phyloP scores from a whole-genome alignment of 1,140 invertebrate species.

The Helicoverpa armigera region DNA sequence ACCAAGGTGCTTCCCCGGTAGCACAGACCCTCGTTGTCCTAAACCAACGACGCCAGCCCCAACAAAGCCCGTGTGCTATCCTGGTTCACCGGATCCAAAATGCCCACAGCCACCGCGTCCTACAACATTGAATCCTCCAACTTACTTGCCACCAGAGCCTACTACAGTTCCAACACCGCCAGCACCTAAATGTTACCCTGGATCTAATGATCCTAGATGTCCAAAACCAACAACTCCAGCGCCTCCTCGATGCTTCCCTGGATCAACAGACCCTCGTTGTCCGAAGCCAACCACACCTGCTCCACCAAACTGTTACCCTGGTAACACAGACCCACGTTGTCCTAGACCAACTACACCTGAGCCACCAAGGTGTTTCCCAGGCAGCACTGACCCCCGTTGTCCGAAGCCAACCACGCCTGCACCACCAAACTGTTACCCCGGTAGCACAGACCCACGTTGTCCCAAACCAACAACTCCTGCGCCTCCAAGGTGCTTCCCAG shows the following conservation, averaged over 20 bases:
- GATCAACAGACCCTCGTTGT: conserved; percentile 68
- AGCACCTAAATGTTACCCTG: conserved; percentile 72
- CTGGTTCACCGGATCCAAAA: conserved; percentile 75
- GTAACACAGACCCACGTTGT: conserved; percentile 80
- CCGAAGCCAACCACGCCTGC: conserved; percentile 63
- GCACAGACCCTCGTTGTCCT: conserved; percentile 61
- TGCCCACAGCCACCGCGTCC: conserved; percentile 63
- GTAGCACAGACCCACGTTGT: conserved; percentile 75
- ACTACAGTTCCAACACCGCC: conserved; percentile 51
- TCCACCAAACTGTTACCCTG: conserved; percentile 63
- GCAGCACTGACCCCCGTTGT: conserved; percentile 79
- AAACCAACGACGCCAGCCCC: conserved; percentile 55
- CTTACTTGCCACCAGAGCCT: conserved; percentile 61
- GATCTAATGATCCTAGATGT: conserved; percentile 77
- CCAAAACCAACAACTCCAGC: conserved; percentile 70
- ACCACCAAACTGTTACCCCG: conserved; percentile 51
- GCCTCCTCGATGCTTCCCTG: conserved; percentile 64
- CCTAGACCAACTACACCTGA: conserved; percentile 64
- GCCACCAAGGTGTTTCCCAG: conserved; percentile 75
- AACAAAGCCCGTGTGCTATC: conserved; percentile 56
- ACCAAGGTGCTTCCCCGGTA: conserved; percentile 72
- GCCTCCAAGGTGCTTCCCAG: conserved; percentile 52
- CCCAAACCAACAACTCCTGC: conserved; percentile 60
- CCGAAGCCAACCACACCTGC: conserved; percentile 62
- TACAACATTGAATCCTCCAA: conserved; percentile 40